Base-by-base conservation (phyloP, 2,113 vertebrate genomes). In the Epinephelus cyanopodus region DNA sequence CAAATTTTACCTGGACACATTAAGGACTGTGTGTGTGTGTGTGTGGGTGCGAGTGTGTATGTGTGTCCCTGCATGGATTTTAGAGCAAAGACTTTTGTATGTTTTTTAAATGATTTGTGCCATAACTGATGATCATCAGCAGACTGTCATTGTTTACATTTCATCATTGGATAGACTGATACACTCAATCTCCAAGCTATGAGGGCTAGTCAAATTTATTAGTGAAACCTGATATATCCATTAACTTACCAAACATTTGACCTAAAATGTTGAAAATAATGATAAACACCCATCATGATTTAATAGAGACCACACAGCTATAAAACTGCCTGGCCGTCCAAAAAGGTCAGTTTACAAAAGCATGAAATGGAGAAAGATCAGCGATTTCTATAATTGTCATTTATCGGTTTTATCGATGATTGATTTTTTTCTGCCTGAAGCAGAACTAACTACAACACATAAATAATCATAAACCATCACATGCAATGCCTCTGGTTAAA, bases 71-170 rank as follows among this genome's bases (percentile, higher is more conserved):
- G 57, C 37, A 48, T 47, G n/a, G 27, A 56, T 33, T 67, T 67
- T 15, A 45, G 11, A 57, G 13, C 3, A 11, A 12, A 78, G 3
- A 50, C 6, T 45, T 79, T 65, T 82, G 25, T 77, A 62, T 23
- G 29, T 79, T 67, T 77, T 37, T 25, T 84, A 6, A 29, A n/a
- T 68, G 0, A 76, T 76, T 47, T 47, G 87, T 89, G 86, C 88
- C 84, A 86, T 81, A 75, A 67, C 48, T 48, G 76, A 76, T 73
- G 37, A 56, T 65, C 65, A 70, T 88, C 83, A 84, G 65, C 79
- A 73, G 68, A 76, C 19, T 29, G 54, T 78, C 69, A 39, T 45
- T 80, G 83, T 89, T 90, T 88, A 91, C 87, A 82, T 79, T 18
- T 60, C 58, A 53, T 39, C 27, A 66, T 60, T 10, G 12, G 6